Conservation (phyloP, 2,797 vertebrate genomes). For the Malacoctenus gilli region DNA sequence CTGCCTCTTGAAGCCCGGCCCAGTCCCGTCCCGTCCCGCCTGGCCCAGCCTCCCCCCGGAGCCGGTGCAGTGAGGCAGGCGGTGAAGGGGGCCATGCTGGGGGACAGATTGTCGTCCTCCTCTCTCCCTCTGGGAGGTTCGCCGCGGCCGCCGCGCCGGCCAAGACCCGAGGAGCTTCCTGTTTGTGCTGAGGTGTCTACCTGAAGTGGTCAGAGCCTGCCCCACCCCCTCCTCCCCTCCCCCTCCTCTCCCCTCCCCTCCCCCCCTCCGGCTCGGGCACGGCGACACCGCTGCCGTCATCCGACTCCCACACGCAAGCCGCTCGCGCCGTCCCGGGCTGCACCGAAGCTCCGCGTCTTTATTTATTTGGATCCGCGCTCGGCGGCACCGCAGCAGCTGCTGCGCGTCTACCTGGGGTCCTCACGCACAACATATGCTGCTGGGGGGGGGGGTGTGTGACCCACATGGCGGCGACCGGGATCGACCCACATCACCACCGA, state of each 20-base stretch:
- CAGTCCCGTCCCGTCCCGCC: conserved; percentile 66
- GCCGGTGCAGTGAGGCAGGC: conserved; percentile 76
- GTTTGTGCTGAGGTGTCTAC: conserved; percentile 75
- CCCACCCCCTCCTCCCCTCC: conserved; percentile 52
- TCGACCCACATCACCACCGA: too few species aligned
- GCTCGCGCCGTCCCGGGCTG: too few species aligned
- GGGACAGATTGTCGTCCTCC: conserved; percentile 85
- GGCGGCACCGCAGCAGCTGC: too few species aligned
- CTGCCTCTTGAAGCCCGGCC: conserved; percentile 62
- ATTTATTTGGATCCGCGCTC: too few species aligned
- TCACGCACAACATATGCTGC: too few species aligned
- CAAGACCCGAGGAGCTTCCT: conserved; percentile 82
- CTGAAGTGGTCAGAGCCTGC: conserved; percentile 80
- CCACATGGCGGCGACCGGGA: too few species aligned
- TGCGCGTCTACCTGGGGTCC: too few species aligned
- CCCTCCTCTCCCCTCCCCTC: conserved; percentile 54
- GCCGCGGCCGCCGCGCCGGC: conserved; percentile 75
- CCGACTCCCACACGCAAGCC: conserved; percentile 48
- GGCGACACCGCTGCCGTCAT: conserved; percentile 29
- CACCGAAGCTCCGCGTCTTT: too few species aligned
- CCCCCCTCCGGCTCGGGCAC: conserved; percentile 23
- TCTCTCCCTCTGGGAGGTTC: conserved; percentile 76
- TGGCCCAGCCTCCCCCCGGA: conserved; percentile 72
- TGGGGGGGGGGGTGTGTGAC: too few species aligned
- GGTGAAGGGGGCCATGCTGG: conserved; percentile 76